Evolutionary conservation across 2,113 vertebrate species (phyloP).

Genomic region (Poecile atricapillus): DNA sequence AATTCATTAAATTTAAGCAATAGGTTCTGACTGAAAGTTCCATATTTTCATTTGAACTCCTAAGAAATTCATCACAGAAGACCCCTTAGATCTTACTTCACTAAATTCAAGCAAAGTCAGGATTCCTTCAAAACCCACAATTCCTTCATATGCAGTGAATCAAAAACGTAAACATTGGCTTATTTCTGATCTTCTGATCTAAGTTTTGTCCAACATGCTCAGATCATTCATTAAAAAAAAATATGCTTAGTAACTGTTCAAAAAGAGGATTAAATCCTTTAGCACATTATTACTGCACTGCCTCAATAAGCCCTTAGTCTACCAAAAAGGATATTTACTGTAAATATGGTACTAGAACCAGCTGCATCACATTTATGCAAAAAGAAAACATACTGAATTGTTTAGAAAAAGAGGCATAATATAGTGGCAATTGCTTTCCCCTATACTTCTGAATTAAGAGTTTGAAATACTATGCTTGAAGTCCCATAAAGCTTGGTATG

Average conservation of each 20-base stretch:
- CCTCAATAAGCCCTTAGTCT: slow-evolving; percentile 63
- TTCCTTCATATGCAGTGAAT: not conserved
- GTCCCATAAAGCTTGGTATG: slow-evolving; percentile 77
- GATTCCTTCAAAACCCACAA: not conserved
- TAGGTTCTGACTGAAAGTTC: not conserved
- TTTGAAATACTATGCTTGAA: slow-evolving; percentile 73
- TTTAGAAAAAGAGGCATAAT: slow-evolving; percentile 72
- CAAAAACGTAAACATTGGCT: slow-evolving; percentile 30
- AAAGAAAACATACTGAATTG: slow-evolving; percentile 72
- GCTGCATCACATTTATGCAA: slow-evolving; percentile 73
- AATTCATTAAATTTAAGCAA: slow-evolving; percentile 22
- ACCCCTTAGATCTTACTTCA: not conserved
- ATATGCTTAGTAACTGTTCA: slow-evolving; percentile 25
- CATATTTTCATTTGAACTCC: slow-evolving; percentile 38
- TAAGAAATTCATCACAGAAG: slow-evolving; percentile 31
- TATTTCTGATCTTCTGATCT: slow-evolving; percentile 11
- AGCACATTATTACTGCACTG: slow-evolving; percentile 34
- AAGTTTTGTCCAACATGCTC: not conserved
- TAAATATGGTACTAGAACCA: slow-evolving; percentile 67
- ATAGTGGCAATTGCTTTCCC: slow-evolving; percentile 61
- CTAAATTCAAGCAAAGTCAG: slow-evolving; percentile 10
- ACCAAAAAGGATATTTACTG: slow-evolving; percentile 56
- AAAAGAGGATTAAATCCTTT: slow-evolving; percentile 52
- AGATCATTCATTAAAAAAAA: slow-evolving; percentile 12
- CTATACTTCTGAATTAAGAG: slow-evolving; percentile 71